Percentiles rank a stretch among this genome's conserved stretches.
These are phyloP conservation scores for Dorcus hopei DNA, from an alignment of 2,888 invertebrate species.

Conservation along the genomic window DNA sequence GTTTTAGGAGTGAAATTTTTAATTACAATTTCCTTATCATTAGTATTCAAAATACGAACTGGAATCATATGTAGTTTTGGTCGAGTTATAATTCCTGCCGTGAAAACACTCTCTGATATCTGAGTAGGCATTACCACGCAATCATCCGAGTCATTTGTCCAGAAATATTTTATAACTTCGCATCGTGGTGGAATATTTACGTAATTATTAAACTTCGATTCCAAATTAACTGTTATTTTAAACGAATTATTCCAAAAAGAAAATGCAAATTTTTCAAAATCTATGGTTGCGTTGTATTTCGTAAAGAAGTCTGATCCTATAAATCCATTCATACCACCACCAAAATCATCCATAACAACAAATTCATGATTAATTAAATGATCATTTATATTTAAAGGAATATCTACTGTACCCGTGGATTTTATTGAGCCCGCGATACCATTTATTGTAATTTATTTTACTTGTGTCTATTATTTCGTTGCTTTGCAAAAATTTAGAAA, in stretches of 20 bases:
- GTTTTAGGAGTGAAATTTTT: no score
- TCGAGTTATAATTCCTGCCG: no score
- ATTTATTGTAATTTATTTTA: no score
- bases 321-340: constrained; percentile 3
- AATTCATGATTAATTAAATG: neutral
- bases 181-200: neutral
- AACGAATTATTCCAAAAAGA: neutral
- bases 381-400: neutral
- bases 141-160: neutral
- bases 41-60: neutral
- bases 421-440: constrained; percentile 4
- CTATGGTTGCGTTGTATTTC: neutral
- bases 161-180: neutral
- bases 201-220: constrained; percentile 4
- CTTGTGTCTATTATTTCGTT: no score
- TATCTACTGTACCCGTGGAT: constrained; percentile 1
- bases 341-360: neutral
- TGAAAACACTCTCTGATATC: neutral
- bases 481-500: no score
- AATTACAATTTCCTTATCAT: no score
- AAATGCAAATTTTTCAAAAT: constrained; percentile 4
- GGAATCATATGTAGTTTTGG: no score
- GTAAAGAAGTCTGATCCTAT: constrained; percentile 2
- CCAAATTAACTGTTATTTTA: constrained; percentile 5
- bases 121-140: neutral